phyloP scores from a whole-genome alignment of 2,888 invertebrate genomes.

The Stenurella melanura region DNA sequence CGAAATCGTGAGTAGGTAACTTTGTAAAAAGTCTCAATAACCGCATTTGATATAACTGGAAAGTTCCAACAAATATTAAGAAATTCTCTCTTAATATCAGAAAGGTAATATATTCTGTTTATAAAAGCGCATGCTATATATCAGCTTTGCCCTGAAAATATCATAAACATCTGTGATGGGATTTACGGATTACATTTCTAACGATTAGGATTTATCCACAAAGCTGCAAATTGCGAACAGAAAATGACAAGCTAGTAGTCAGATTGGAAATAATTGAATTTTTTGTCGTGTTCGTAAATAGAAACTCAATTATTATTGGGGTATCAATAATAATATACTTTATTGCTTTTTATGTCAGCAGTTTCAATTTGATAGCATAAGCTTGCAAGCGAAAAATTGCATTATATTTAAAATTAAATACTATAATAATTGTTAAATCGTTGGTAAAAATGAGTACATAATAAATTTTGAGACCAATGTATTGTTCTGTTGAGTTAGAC shows the following conservation, averaged over 20 bases:
- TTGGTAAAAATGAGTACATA: no score
- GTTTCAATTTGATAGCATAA: no score
- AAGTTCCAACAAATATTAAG: slow-evolving; percentile 7
- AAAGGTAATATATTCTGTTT: slow-evolving; percentile 30
- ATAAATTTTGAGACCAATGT: no score
- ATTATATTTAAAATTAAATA: no score
- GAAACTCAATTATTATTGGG: no score
- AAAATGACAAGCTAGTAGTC: not conserved
- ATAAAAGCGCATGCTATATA: slow-evolving; percentile 5
- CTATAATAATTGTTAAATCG: no score
- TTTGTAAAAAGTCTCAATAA: not conserved
- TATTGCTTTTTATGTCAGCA: no score
- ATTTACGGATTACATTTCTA: slow-evolving; percentile 28
- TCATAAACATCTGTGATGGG: slow-evolving; percentile 21
- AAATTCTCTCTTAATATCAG: slow-evolving; percentile 7
- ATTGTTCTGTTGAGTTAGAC: no score
- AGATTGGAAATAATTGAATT: not conserved
- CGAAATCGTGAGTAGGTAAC: not conserved
- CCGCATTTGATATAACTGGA: not conserved
- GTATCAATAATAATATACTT: no score
- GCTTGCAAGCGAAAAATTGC: no score
- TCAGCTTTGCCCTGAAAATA: slow-evolving; percentile 18
- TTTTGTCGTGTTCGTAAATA: not conserved
- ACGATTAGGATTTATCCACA: not conserved
- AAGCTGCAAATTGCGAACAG: not conserved